Percentiles rank a stretch among this genome's conserved stretches.
Evolutionary conservation across 1,140 invertebrate species (phyloP).

Genomic region (Agraylea sexmaculata): DNA sequence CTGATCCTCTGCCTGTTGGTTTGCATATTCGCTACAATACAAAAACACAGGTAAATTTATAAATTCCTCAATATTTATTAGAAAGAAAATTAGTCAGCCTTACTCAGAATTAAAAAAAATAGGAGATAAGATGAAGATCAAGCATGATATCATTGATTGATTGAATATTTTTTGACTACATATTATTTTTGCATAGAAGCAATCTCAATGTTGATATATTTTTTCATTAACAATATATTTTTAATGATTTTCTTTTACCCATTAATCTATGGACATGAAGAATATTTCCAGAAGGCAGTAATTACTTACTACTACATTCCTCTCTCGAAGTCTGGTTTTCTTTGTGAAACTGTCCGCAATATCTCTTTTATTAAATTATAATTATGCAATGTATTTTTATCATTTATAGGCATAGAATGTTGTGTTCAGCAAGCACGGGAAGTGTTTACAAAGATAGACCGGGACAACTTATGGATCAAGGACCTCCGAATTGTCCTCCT

Average conservation of each 20-base stretch:
- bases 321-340: neutral
- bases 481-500: conserved; percentile 27
- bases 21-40: conserved; percentile 21
- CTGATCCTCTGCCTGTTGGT: conserved; percentile 34
- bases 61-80: neutral
- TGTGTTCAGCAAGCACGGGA: conserved; percentile 32
- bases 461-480: conserved; percentile 32
- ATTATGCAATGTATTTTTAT: neutral
- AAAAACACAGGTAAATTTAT: conserved; percentile 30
- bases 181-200: conserved; percentile 1
- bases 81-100: neutral
- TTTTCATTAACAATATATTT: too few species aligned
- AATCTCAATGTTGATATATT: conserved; percentile 1
- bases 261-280: too few species aligned
- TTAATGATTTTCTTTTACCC: too few species aligned
- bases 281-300: too few species aligned
- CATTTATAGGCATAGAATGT: conserved; percentile 26
- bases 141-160: too few species aligned
- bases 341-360: neutral
- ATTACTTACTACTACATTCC: neutral
- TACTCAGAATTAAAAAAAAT: neutral
- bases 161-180: conserved; percentile 1
- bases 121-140: neutral
- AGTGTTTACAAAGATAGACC: conserved; percentile 34
- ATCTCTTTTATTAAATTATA: conserved; percentile 1